Conservation (phyloP, 1,140 invertebrate species). For the Halyomorpha halys region DNA sequence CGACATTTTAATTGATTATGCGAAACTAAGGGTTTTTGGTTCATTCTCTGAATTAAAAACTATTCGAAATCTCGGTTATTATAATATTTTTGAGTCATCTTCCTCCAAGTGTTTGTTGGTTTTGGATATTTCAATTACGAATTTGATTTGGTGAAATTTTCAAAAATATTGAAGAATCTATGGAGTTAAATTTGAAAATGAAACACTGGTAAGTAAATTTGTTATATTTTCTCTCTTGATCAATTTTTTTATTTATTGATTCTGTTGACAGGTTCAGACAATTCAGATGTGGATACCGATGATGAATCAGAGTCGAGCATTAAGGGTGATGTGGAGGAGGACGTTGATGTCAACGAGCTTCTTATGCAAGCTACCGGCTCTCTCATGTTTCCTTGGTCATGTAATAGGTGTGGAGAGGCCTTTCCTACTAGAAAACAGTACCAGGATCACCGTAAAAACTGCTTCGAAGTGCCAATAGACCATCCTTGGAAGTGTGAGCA, state of each 20-base stretch:
- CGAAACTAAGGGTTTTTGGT: no score
- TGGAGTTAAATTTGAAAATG: no score
- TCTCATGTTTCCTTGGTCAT: slow-evolving; percentile 16
- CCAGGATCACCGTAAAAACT: slow-evolving; percentile 8
- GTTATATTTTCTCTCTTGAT: neutral
- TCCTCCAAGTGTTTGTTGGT: no score
- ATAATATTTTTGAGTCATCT: no score
- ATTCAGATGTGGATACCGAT: slow-evolving; percentile 20
- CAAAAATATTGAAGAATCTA: no score
- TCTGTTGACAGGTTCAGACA: slow-evolving; percentile 19
- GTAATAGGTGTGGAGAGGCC: slow-evolving; percentile 19
- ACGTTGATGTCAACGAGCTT: slow-evolving; percentile 9
- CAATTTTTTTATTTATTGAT: slow-evolving; percentile 1
- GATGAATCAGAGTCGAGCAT: slow-evolving; percentile 11
- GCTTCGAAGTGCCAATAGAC: slow-evolving; percentile 13
- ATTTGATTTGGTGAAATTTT: no score
- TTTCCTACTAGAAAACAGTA: slow-evolving; percentile 4
- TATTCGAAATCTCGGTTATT: no score
- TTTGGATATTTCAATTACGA: no score
- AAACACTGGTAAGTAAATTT: slow-evolving; percentile 7
- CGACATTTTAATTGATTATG: no score
- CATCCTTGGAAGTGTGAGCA: slow-evolving; percentile 17
- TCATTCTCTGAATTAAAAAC: no score
- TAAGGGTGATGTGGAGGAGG: slow-evolving; percentile 7
- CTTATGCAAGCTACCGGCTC: slow-evolving; percentile 12